Conservation (phyloP, 2,797 vertebrate species). For the Leontopithecus rosalia region DNA sequence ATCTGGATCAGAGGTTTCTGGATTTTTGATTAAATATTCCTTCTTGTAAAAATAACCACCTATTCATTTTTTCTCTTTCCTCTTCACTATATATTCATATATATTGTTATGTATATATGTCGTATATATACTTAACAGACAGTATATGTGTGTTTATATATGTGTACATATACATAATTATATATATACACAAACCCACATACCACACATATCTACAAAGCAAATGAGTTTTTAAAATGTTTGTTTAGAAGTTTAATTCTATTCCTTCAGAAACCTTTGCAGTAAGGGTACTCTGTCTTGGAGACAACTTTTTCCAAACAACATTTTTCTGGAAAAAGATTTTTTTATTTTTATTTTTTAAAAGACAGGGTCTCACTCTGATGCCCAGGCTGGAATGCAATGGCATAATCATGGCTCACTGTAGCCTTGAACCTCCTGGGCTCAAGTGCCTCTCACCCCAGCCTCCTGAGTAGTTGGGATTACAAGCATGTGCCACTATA, state of each 20-base stretch:
- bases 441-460: not conserved
- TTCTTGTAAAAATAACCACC: not conserved
- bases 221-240: not conserved
- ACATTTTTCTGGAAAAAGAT: no score
- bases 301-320: not conserved
- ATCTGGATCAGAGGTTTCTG: not conserved
- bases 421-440: not conserved
- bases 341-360: no score
- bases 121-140: not conserved
- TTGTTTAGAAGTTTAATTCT: not conserved
- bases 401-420: not conserved
- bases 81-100: not conserved
- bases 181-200: no score
- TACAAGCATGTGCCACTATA: not conserved
- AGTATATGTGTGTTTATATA: not conserved
- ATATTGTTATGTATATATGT: not conserved
- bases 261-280: not conserved
- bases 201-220: not conserved
- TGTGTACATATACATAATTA: not conserved
- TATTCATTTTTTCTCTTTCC: not conserved
- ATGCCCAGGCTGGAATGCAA: not conserved
- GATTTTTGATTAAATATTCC: not conserved
- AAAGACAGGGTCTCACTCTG: no score
- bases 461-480: not conserved
- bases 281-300: not conserved